Conservation (phyloP, 2,113 vertebrate genomes). For the Scomber colias region DNA sequence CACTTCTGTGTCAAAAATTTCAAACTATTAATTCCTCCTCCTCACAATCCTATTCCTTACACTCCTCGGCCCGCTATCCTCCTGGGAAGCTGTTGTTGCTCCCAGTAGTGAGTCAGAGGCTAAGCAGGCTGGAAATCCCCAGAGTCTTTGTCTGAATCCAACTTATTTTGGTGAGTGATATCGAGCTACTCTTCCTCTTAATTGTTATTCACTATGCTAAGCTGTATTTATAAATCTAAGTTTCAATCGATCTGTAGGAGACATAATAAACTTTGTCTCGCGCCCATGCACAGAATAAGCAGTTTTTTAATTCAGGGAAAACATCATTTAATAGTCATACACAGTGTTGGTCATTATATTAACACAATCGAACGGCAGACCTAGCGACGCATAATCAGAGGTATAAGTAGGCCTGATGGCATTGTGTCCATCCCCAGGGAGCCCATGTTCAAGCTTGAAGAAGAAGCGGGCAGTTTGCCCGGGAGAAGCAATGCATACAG, state of each 20-base stretch:
- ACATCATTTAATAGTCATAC: slow-evolving; percentile 93
- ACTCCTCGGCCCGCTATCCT: slow-evolving; percentile 43
- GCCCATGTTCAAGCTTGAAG: slow-evolving; percentile 44
- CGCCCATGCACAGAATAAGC: slow-evolving; percentile 90
- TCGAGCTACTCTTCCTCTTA: slow-evolving; percentile 93
- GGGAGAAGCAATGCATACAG: slow-evolving; percentile 49
- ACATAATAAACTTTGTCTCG: slow-evolving; percentile 91
- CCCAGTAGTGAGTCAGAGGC: slow-evolving; percentile 69
- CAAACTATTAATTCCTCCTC: slow-evolving; percentile 63
- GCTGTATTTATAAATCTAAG: slow-evolving; percentile 93
- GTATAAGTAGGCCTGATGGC: slow-evolving; percentile 77
- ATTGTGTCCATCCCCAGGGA: slow-evolving; percentile 63
- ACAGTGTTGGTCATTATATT: slow-evolving; percentile 93
- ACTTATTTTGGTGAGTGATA: slow-evolving; percentile 93
- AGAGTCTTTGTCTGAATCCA: slow-evolving; percentile 86
- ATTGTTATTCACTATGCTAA: slow-evolving; percentile 97
- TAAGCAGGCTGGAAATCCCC: slow-evolving; percentile 76
- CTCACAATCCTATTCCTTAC: slow-evolving; percentile 44
- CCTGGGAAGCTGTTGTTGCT: slow-evolving; percentile 53
- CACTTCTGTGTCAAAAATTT: slow-evolving; percentile 55
- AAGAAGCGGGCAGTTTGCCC: slow-evolving; percentile 69
- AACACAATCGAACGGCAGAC: slow-evolving; percentile 88
- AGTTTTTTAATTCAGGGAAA: slow-evolving; percentile 94
- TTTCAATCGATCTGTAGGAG: slow-evolving; percentile 90
- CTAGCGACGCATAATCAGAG: slow-evolving; percentile 82